Evolutionary conservation across 2,113 vertebrate genomes (phyloP).

Genomic region (Lethenteron reissneri): DNA sequence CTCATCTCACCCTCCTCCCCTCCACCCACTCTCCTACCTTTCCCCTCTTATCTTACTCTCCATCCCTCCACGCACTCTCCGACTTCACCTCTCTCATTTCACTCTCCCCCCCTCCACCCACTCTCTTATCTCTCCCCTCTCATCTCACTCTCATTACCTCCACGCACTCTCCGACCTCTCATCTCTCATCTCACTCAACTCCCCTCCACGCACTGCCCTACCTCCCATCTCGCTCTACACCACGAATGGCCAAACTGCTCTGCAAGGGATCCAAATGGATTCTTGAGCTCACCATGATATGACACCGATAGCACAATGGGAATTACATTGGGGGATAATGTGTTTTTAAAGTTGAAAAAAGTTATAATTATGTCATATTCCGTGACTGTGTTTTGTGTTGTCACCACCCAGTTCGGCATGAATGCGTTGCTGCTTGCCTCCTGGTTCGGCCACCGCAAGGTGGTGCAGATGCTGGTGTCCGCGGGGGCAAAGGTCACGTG

Average conservation of each 20-base stretch:
- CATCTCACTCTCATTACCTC: background rate
- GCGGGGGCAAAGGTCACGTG: constrained; percentile 45
- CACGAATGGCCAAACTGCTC: too few species aligned
- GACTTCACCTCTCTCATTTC: background rate
- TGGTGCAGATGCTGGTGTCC: constrained; percentile 51
- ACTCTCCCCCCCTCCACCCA: background rate
- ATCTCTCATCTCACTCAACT: background rate
- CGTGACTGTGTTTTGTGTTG: too few species aligned
- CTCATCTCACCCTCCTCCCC: background rate
- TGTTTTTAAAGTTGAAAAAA: too few species aligned
- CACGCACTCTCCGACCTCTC: background rate
- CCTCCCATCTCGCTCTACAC: background rate
- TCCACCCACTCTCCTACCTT: background rate
- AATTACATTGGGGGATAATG: too few species aligned
- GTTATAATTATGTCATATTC: too few species aligned
- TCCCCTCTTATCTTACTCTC: background rate
- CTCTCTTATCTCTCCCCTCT: background rate
- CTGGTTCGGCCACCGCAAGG: constrained; percentile 54
- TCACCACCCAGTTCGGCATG: constrained; percentile 52
- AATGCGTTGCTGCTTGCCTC: constrained; percentile 49
- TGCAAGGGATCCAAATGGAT: too few species aligned
- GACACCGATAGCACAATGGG: background rate
- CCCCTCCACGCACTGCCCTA: background rate
- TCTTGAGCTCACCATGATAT: background rate
- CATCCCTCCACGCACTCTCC: background rate